Evolutionary conservation across 2,113 vertebrate species (phyloP), one percentile per base, ranked within the genome.

Genomic region (Pyrgilauda ruficollis): DNA sequence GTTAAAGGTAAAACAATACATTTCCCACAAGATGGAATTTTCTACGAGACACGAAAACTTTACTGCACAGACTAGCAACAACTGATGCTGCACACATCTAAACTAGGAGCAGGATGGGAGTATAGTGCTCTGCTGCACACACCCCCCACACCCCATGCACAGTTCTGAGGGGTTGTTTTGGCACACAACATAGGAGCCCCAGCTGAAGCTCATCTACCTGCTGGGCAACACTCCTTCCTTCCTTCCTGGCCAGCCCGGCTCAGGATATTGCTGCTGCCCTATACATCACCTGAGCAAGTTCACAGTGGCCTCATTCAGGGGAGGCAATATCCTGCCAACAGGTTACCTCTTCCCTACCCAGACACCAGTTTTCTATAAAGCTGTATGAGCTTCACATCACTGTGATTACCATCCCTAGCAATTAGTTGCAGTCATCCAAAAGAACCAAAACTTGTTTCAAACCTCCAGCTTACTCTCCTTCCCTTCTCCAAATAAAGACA

Each of bases 61-160:
- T 12, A 35, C 50, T 5, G 18, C 33, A 47, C 6, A 81, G 10
- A 20, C 52, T 47, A 81, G 7, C 47, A 78, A 52, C 14, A 93
- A 28, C 24, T 61, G 21, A 9, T 43, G 18, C 46, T 66, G 27
- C 15, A 64, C 37, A 31, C 11, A 64, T 7, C 16, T 61, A 52
- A 20, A 64, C 22, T 23, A 43, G 31, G 26, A 92, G 47, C 0
- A 11, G 9, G 5, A 4, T 22, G 5, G 3, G 12, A 17, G 24
- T 3, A 20, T 2, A 46, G 12, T 4, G 7, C 7, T 63, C 20
- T 30, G 13, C 13, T 23, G 23, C 31, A 33, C 11, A 15, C 6
- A 15, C 4, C 0, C 8, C 13, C 2, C 10, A 5, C 15, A 20
- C 12, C 3, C 10, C 10, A 4, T 16, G 9, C 26, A 8, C 11